phyloP scores from a whole-genome alignment of 2,113 vertebrate species.

The Phoenicopterus ruber region DNA sequence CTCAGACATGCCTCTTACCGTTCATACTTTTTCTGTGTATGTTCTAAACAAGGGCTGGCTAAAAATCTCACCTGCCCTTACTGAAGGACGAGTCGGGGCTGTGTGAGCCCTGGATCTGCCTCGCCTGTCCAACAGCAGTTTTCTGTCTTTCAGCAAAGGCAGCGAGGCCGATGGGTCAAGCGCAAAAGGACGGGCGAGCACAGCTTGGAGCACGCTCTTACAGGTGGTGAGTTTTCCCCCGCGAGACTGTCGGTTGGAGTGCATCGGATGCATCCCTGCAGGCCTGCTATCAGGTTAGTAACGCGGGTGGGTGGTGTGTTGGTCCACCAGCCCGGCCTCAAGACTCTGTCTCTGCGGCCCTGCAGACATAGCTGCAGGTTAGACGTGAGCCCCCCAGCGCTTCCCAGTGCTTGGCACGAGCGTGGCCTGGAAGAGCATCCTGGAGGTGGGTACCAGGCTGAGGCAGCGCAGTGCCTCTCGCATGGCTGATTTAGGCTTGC shows the following conservation, averaged over 20 bases:
- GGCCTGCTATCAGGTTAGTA: not conserved
- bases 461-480: not conserved
- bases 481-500: not conserved
- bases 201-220: not conserved
- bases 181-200: not conserved
- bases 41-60: not conserved
- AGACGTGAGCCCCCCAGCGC: not conserved
- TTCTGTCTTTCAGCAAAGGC: not conserved
- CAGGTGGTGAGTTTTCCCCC: not conserved
- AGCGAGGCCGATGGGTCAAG: not conserved
- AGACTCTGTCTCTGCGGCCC: not conserved
- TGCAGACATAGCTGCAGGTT: not conserved
- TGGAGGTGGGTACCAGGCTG: not conserved
- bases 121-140: not conserved
- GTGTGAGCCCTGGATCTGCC: not conserved
- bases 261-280: not conserved
- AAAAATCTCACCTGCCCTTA: not conserved
- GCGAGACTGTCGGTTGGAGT: not conserved
- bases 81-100: not conserved
- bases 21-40: not conserved
- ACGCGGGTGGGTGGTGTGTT: not conserved
- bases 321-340: not conserved
- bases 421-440: not conserved
- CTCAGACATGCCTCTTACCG: not conserved
- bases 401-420: not conserved